These are phyloP conservation scores for Spisula solida DNA, from an alignment of 2,888 invertebrate species.

Conservation along the genomic window DNA sequence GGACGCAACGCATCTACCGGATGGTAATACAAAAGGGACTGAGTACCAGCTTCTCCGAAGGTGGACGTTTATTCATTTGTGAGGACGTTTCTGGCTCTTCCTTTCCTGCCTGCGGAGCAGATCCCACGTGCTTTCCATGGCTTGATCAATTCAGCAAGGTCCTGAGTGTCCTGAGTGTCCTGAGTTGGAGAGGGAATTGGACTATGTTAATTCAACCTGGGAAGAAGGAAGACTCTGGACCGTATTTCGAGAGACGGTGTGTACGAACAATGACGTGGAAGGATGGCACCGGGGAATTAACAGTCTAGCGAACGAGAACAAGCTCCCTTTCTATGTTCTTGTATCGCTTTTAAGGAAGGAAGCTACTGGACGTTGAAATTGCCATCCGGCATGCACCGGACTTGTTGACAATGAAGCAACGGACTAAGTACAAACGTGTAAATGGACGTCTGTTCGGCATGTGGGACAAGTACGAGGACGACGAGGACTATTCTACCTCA, in stretches of 20 bases:
- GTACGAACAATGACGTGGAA: conserved; percentile 53
- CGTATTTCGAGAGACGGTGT: conserved; percentile 10
- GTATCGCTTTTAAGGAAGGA: conserved; percentile 26
- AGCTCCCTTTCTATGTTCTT: conserved; percentile 40
- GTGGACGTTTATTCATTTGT: conserved; percentile 26
- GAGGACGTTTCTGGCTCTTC: conserved; percentile 41
- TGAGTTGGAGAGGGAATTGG: not conserved
- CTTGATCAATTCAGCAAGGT: not conserved
- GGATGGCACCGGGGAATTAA: conserved; percentile 45
- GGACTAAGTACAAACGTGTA: not conserved
- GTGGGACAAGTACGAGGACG: conserved; percentile 41
- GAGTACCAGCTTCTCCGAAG: conserved; percentile 44
- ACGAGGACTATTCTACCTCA: conserved; percentile 18
- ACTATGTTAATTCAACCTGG: conserved; percentile 29
- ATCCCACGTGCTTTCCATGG: conserved; percentile 24
- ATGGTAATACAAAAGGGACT: conserved; percentile 37
- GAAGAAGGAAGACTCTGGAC: conserved; percentile 29
- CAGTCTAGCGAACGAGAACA: not conserved
- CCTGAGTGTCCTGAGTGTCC: not conserved
- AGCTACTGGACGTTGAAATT: not conserved
- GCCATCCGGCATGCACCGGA: not conserved
- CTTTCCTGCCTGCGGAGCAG: conserved; percentile 47
- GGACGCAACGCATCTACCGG: conserved; percentile 49
- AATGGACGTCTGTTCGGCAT: conserved; percentile 14
- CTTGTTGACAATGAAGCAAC: not conserved